Base-by-base conservation (phyloP, 1,140 invertebrate species). In the Potamilus streckersoni region DNA sequence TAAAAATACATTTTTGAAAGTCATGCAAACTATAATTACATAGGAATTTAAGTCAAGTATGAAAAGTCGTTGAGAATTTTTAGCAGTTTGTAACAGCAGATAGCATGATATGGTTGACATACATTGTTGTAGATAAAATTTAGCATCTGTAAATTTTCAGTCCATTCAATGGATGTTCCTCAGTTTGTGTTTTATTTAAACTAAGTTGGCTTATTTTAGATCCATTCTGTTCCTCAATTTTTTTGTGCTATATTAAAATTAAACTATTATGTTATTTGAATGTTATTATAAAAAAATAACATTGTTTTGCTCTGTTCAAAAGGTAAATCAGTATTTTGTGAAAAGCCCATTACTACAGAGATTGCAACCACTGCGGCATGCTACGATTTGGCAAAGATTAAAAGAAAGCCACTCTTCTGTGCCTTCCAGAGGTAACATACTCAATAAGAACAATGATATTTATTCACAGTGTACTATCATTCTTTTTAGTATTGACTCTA, bases 321-420 rank as follows among this genome's bases (percentile, higher is more conserved):
- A 90, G 89, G 83, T 19, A 90, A 89, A 82, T 91, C 92, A 16
- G 93, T 94, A 0, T 93, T 94, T 81, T 94, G 93, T 82, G 94
- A 95, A 83, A 95, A 95, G 83, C 94, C 94, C 1, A 91, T 95
- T 27, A 93, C 93, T 17, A 90, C 93, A 66, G 87, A 91, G 70
- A 85, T 90, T 1, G 86, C 90, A 56, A 89, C 91, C 3, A 92
- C 92, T 0, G 87, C 86, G 59, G 91, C 91, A 56, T 94, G 93
- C 79, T 94, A 93, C 79, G 89, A 93, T 17, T 82, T 91, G 0
- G 93, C 93, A 0, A 90, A 91, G 66, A 89, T 91, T 69, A 88
- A 91, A 27, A 90, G 91, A 2, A 91, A 90, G 60, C 90, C 92
- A 2, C 84, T 94, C 11, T 92, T 94, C 64, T 92, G 91, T 71